Evolutionary conservation across 1,140 invertebrate species (phyloP), one percentile per base, ranked within the genome.

Genomic region (Camponotus floridanus): DNA sequence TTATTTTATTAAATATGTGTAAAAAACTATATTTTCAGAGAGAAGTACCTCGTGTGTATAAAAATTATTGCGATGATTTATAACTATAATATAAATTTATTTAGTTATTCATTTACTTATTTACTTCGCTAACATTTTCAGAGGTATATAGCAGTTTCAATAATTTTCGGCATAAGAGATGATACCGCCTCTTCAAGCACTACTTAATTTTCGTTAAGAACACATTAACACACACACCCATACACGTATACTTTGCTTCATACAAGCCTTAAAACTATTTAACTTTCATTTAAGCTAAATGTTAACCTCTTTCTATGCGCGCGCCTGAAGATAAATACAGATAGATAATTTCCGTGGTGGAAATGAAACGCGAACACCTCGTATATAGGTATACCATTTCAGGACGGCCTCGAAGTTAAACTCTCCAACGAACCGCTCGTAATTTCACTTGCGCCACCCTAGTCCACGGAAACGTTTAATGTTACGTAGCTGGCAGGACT

Each of bases 391-490:
- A 51, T 31, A 39, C 45, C 59, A 59, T 67, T 76, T 85, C 81
- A 78, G 55, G 73, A 85, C 15, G 18, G 62, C 62, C 81, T 78
- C 42, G 59, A 78, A 78, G 81, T 85, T 85, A 67, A 85, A 85
- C 81, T 67, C 61, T 64, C 73, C 59, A 26, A 73, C 61, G 31
- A 76, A 81, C 67, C 48, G 68, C 62, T 73, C 83, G 86, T 85
- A 89, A 89, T 87, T 89, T 89, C 80, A 76, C 86, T 73, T 64
- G 78, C 57, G 26, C 55, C 31, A 36, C 61, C 59, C 51, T 80
- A 26, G 73, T 26, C 51, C 68, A 51, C 76, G 74, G 76, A 89
- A 87, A 76, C 83, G 80, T 89, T 89, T 89, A 89, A 89, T 85
- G 74, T 76, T 81, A 87, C 80, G 74, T 87, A 85, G 80, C 85